Conservation (phyloP, 2,888 invertebrate genomes). For the Pristionchus entomophagus region DNA sequence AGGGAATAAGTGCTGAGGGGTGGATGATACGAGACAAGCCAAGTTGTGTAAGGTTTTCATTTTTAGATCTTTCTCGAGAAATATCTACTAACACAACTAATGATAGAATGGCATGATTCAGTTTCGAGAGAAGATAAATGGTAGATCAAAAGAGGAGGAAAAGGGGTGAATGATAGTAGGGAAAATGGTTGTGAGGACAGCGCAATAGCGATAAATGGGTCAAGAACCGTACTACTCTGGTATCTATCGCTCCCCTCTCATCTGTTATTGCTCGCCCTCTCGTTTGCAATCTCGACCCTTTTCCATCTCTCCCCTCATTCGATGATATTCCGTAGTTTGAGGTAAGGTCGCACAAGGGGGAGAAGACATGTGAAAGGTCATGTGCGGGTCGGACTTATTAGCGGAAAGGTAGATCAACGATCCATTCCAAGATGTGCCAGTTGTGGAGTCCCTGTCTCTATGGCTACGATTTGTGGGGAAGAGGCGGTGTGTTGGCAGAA, state of each 20-base stretch:
- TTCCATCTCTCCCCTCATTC: not conserved
- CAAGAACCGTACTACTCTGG: conserved; percentile 29
- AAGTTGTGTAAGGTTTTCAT: no score
- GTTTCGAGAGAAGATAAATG: no score
- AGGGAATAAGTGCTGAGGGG: no score
- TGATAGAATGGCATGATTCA: no score
- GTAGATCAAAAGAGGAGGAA: not conserved
- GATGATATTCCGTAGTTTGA: not conserved
- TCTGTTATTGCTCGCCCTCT: not conserved
- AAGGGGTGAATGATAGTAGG: not conserved
- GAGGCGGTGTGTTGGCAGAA: not conserved
- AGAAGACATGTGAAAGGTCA: not conserved
- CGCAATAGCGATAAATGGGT: conserved; percentile 1
- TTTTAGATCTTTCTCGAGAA: no score
- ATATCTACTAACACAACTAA: no score
- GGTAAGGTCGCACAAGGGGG: not conserved
- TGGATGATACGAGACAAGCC: no score
- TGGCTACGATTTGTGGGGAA: not conserved
- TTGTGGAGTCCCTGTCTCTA: not conserved
- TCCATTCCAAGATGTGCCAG: not conserved
- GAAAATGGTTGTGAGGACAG: not conserved
- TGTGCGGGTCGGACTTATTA: no score
- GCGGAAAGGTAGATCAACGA: not conserved
- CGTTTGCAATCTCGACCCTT: not conserved
- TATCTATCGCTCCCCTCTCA: conserved; percentile 11